Conservation (phyloP, 2,113 vertebrate genomes). For the Solea senegalensis region DNA sequence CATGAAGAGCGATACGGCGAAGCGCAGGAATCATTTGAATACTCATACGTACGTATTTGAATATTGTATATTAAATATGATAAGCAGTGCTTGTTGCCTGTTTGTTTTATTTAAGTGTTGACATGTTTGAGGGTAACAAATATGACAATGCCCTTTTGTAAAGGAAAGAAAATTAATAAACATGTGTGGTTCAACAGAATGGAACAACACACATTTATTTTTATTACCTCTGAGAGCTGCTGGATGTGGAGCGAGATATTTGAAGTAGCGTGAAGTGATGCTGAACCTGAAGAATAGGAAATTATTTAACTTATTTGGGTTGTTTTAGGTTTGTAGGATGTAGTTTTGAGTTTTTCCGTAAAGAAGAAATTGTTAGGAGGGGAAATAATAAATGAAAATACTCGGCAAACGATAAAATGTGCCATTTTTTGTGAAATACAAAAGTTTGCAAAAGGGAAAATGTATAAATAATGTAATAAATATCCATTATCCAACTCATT, state of each 20-base stretch:
- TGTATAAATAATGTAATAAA: too few relatives aligned
- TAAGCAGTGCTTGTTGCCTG: slow-evolving; percentile 85
- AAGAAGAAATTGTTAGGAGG: too few relatives aligned
- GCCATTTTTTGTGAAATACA: too few relatives aligned
- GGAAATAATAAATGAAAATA: too few relatives aligned
- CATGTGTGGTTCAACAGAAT: slow-evolving; percentile 76
- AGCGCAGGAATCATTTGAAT: slow-evolving; percentile 88
- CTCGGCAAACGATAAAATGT: too few relatives aligned
- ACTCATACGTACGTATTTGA: slow-evolving; percentile 89
- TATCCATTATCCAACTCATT: too few relatives aligned
- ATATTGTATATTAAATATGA: slow-evolving; percentile 91
- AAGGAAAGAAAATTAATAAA: slow-evolving; percentile 93
- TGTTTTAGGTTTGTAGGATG: not conserved
- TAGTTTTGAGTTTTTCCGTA: too few relatives aligned
- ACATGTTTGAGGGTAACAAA: slow-evolving; percentile 66
- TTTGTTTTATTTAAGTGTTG: slow-evolving; percentile 88
- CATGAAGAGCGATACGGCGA: slow-evolving; percentile 79
- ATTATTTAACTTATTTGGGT: not conserved
- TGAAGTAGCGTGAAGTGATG: slow-evolving; percentile 1
- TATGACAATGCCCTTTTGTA: slow-evolving; percentile 85
- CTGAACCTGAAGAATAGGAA: not conserved
- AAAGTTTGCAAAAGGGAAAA: too few relatives aligned
- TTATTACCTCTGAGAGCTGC: slow-evolving; percentile 4
- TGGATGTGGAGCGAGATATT: not conserved
- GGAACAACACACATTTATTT: slow-evolving; percentile 26